Base-by-base conservation (phyloP, 2,888 invertebrate genomes). In the Ligdia adustata region DNA sequence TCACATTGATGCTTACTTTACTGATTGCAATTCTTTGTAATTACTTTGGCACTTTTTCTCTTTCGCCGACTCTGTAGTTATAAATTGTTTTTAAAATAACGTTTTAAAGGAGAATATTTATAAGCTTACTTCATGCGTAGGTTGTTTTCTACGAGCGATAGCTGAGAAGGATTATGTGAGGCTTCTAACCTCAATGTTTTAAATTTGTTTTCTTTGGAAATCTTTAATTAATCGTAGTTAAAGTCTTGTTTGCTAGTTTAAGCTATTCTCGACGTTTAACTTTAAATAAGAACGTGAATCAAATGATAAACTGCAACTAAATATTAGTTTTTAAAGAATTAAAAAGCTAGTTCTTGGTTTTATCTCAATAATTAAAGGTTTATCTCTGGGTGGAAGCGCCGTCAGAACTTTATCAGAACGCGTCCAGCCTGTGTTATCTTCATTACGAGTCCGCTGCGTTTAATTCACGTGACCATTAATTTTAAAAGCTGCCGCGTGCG, bases 381-480 rank as follows among this genome's bases (percentile, higher is more conserved):
- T 87, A 86, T 87, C 83, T 67, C 57, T 42, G 54, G 69, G 70
- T 70, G 77, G 82, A 81, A 81, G 73, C 70, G 81, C 78, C 85
- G 87, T 87, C 88, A 88, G 71, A 66, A 71, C 65, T 76, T 85
- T 86, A 88, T 88, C 87, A 72, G 58, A 41, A 49, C 39, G 69
- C 78, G 83, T 87, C 87, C 75, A 72, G 64, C 69, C 59, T 59
- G 55, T 74, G 79, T 84, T 87, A 88, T 87, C 88, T 88, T 87
- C 85, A 87, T 87, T 88, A 85, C 79, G 72, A 75, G 71, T 82
- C 70, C 61, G 72, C 74, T 68, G 70, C 64, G 75, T 86, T 84
- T 81, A 82, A 85, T 87, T 86, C 85, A 77, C 76, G 70, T 79
- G 71, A 80, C 81, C 86, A 85, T 87, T 88, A 82, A 85, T 85